Evolutionary conservation across 2,888 invertebrate genomes (phyloP), one percentile per base, ranked within the genome.

Genomic region (Eucera pruinosa): DNA sequence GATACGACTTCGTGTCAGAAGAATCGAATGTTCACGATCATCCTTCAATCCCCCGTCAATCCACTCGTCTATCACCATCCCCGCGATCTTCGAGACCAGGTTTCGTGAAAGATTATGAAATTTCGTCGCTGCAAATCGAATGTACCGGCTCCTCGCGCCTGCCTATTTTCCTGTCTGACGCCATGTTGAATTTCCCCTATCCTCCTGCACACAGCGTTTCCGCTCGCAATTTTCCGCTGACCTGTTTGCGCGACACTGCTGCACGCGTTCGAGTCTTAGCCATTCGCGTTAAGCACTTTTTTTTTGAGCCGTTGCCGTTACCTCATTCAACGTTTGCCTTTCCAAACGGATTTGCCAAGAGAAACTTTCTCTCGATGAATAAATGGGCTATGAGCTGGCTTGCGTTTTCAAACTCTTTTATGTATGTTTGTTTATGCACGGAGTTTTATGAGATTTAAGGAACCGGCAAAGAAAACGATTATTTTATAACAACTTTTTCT

Each of bases 21-120:
- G n/a, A 48, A 11, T 45, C 30, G 61, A 27, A n/a, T n/a, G 23
- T 23, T 23, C 45, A 13, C n/a, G 52, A 45, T 11, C 11, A 1
- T 11, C 18, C 13, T 13, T 67, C 77, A 41, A 68, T 55, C 64
- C 18, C 33, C 27, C 27, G 23, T 68, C 64, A 78, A 81, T 81
- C 55, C 54, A 52, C 55, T 71, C 68, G 55, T 20, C 54, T 83
- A 80, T 80, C 81, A 68, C 57, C 67, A 33, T 33, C 41, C 13
- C n/a, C 54, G 48, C 60, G 79, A 82, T 70, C 65, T 52, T 67
- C 69, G 61, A 47, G 68, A 77, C 62, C n/a, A 73, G 66, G 66
- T 72, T 71, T 78, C 76, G 78, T 85, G 80, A 78, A 61, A 81
- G 86, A 87, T 87, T 88, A 87, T 87, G 83, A 88, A 86, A 87